Base-by-base conservation (phyloP, 2,113 vertebrate genomes). In the Corythornis cristatus region DNA sequence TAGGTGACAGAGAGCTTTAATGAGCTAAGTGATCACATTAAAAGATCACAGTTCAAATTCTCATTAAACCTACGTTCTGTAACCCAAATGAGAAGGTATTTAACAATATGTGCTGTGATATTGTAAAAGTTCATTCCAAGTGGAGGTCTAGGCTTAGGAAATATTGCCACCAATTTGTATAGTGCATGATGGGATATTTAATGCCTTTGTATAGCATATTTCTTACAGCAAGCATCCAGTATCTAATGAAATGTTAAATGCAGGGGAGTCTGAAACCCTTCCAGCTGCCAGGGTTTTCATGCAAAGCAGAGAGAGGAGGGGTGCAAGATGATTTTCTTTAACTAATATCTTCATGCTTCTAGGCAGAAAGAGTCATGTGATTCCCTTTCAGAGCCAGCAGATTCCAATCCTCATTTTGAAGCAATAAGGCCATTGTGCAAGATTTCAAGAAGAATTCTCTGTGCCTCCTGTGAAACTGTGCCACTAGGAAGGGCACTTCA, bases 21-120 rank as follows among this genome's bases (percentile, higher is more conserved):
- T 94, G 92, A 98, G 86, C 75, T 92, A 89, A 93, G 68, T 56
- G 86, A 86, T 94, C 87, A 72, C 83, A 93, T 93, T 95, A 96
- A 94, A 89, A 94, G 81, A 95, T 79, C 74, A 83, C 57, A 92
- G 68, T 92, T 96, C 82, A 94, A 90, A 86, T 88, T 65, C 31
- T 76, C 70, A 75, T 75, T 92, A 89, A 90, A 72, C 29, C n/a
- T 72, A 56, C 1, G 0, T 87, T 77, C 78, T 80, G 48, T 66
- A 65, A 79, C 61, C 73, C 81, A 93, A 93, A 87, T 66, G 51
- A 92, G 68, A 75, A 93, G 26, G 51, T 93, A 90, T 88, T 95
- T 91, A 51, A 71, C 66, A 88, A 22, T 60, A 78, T 80, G 78
- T 71, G 84, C 37, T 58, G 22, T 66, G 86, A 60, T 87, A 50